These are phyloP conservation scores for Drosophila ercepeae DNA, from an alignment of 1,140 invertebrate species.

Conservation along the genomic window DNA sequence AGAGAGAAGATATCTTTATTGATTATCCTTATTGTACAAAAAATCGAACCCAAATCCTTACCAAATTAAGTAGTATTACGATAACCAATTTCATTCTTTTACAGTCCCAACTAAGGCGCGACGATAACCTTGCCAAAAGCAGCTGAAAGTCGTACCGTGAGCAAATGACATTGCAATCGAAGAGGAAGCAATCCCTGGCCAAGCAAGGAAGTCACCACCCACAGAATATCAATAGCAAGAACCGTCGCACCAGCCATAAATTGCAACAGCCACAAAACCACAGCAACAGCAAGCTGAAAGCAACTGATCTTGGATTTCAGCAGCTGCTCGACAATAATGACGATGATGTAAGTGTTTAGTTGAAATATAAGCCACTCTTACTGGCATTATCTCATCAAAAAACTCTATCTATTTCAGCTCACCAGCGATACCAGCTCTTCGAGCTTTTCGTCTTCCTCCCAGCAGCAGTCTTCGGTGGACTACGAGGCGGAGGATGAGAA, in stretches of 20 bases:
- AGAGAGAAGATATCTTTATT: slow-evolving; percentile 19
- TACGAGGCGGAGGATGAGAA: slow-evolving; percentile 81
- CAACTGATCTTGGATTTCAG: slow-evolving; percentile 31
- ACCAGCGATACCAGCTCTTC: slow-evolving; percentile 62
- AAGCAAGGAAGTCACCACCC: slow-evolving; percentile 18
- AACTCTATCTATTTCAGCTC: slow-evolving; percentile 24
- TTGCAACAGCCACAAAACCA: slow-evolving; percentile 9
- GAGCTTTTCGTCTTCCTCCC: slow-evolving; percentile 68
- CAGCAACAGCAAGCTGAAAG: slow-evolving; percentile 38
- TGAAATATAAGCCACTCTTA: neutral
- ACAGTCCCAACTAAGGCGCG: slow-evolving; percentile 83
- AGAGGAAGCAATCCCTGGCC: slow-evolving; percentile 24
- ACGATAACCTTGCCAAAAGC: slow-evolving; percentile 83
- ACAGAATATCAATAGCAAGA: slow-evolving; percentile 6
- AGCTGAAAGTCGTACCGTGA: slow-evolving; percentile 81
- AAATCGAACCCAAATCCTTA: neutral
- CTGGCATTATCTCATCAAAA: no score
- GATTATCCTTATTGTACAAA: neutral
- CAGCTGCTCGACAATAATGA: slow-evolving; percentile 49
- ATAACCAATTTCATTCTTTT: slow-evolving; percentile 18
- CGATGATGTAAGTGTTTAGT: slow-evolving; percentile 50
- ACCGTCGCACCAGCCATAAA: slow-evolving; percentile 8
- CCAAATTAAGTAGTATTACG: no score
- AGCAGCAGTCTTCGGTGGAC: slow-evolving; percentile 70
- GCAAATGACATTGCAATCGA: slow-evolving; percentile 25